These are phyloP conservation scores for Meloidogyne exigua DNA, from an alignment of 1,140 invertebrate genomes.

Conservation along the genomic window DNA sequence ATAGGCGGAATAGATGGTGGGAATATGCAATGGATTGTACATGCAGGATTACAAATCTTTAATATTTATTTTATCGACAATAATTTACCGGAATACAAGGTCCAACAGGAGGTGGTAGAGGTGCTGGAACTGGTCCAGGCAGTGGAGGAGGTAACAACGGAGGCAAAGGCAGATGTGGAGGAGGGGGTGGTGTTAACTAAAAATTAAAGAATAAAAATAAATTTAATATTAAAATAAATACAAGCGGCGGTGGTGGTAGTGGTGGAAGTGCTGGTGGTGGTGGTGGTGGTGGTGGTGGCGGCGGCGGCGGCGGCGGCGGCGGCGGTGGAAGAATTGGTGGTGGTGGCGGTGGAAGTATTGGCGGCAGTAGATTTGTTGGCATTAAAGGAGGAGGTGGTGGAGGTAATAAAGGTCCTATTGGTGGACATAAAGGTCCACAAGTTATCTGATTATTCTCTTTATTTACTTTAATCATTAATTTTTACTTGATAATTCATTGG, in stretches of 20 bases:
- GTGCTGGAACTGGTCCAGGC: neutral
- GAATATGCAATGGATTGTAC: slow-evolving; percentile 25
- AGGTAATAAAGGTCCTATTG: neutral
- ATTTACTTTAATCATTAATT: neutral
- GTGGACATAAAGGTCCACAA: slow-evolving; percentile 14
- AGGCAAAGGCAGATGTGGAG: neutral
- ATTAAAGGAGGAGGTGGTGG: neutral
- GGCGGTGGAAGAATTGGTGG: neutral
- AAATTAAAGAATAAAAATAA: too few relatives aligned
- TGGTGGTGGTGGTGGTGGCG: neutral
- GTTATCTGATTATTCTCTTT: slow-evolving; percentile 5
- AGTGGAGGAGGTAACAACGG: neutral
- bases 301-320: neutral
- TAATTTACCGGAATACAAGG: slow-evolving; percentile 15
- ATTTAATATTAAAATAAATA: too few relatives aligned
- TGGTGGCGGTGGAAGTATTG: neutral
- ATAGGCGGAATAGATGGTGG: neutral
- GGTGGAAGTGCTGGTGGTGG: too few relatives aligned
- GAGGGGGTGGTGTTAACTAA: neutral
- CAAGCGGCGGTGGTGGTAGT: neutral
- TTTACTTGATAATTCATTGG: slow-evolving; percentile 24
- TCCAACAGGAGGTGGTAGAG: neutral
- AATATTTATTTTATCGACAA: neutral
- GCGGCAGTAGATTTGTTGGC: neutral
- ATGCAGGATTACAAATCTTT: slow-evolving; percentile 20